Evolutionary conservation across 2,113 vertebrate species (phyloP).

Genomic region (Dipodomys spectabilis): DNA sequence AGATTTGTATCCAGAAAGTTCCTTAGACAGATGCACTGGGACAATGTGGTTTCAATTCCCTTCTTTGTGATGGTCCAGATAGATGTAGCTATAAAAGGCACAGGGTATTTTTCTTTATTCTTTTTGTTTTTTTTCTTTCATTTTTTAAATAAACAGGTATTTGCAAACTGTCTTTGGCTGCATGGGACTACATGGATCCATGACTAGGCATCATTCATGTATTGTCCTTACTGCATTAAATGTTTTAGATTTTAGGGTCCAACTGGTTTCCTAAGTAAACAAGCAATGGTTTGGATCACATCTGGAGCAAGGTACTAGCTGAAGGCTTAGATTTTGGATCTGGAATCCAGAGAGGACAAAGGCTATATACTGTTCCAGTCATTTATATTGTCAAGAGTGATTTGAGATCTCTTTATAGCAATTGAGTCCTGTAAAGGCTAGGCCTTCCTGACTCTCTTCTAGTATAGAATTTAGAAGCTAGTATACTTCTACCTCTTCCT

Average conservation of each 20-base stretch:
- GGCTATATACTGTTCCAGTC: neutral
- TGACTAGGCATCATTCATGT: neutral
- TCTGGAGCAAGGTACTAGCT: neutral
- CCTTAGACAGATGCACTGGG: neutral
- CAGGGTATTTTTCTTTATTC: neutral
- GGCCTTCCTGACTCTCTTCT: neutral
- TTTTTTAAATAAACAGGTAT: neutral
- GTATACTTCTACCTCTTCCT: neutral
- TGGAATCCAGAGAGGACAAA: neutral
- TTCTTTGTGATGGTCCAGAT: neutral
- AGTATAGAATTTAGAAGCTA: neutral
- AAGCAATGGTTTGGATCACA: neutral
- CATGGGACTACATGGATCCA: neutral
- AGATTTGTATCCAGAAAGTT: neutral
- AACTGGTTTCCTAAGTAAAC: conserved; percentile 36
- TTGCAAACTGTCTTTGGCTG: neutral
- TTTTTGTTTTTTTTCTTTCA: neutral
- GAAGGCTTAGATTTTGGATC: neutral
- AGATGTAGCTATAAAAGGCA: neutral
- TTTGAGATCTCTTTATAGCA: neutral
- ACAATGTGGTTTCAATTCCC: neutral
- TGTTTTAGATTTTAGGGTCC: conserved; percentile 20
- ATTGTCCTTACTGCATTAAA: conserved; percentile 27
- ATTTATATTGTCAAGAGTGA: neutral
- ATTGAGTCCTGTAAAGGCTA: neutral